Percentiles rank a stretch among this genome's conserved stretches.
Evolutionary conservation across 92 coral and sea anemone species (phyloP).

Genomic region (Phenganax subtilis): DNA sequence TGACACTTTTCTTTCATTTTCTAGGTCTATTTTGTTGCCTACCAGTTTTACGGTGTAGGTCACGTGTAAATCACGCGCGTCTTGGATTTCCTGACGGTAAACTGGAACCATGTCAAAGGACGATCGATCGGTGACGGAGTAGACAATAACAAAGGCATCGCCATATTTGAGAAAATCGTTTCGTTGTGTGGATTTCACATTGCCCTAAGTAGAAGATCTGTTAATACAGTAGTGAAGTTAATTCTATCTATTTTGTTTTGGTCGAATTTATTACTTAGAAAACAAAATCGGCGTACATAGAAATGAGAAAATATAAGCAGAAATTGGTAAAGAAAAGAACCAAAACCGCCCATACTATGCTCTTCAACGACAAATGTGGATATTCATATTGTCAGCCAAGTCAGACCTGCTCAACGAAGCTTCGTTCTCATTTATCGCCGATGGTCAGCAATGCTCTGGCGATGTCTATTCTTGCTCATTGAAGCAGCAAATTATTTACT

Average conservation of each 20-base stretch:
- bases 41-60: slow-evolving; percentile 50
- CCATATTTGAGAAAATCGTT: slow-evolving; percentile 55
- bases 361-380: no score
- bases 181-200: slow-evolving; percentile 43
- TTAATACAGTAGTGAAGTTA: not conserved
- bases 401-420: no score
- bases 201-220: not conserved
- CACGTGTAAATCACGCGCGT: slow-evolving; percentile 45
- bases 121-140: slow-evolving; percentile 59
- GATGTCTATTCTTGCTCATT: no score
- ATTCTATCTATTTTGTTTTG: not conserved
- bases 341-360: no score
- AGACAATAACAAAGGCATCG: slow-evolving; percentile 65
- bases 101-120: slow-evolving; percentile 61
- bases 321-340: no score
- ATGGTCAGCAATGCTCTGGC: no score
- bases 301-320: no score
- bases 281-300: no score
- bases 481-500: no score
- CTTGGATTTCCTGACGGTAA: slow-evolving; percentile 57
- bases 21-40: slow-evolving; percentile 62
- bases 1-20: slow-evolving; percentile 58
- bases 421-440: no score
- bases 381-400: no score
- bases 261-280: not conserved